phyloP scores from a whole-genome alignment of 1,140 invertebrate species.

The Brachionus asplanchnoidis region DNA sequence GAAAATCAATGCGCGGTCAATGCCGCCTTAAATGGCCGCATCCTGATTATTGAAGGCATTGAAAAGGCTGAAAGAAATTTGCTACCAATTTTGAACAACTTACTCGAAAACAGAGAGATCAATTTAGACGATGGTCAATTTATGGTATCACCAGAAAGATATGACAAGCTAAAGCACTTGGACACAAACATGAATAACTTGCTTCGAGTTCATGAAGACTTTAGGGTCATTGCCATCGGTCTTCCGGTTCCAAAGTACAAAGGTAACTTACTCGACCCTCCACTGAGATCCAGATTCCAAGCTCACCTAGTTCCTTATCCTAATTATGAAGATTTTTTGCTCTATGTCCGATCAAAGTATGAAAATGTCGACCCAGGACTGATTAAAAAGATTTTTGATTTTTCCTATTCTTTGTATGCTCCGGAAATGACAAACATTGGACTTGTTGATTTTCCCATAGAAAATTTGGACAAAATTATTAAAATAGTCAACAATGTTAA shows the following conservation, averaged over 20 bases:
- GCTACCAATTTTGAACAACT: conserved; percentile 90
- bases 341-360: background rate
- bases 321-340: conserved; percentile 51
- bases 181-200: conserved; percentile 72
- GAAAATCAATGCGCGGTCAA: conserved; percentile 89
- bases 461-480: conserved; percentile 68
- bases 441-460: conserved; percentile 78
- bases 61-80: conserved; percentile 96
- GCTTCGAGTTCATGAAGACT: conserved; percentile 72
- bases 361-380: background rate
- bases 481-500: conserved; percentile 67
- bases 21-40: conserved; percentile 78
- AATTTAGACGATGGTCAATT: conserved; percentile 93
- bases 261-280: conserved; percentile 90
- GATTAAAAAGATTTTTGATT: conserved; percentile 64
- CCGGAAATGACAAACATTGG: conserved; percentile 62
- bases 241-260: conserved; percentile 71
- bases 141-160: conserved; percentile 76
- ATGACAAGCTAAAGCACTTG: conserved; percentile 69
- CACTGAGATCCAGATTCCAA: conserved; percentile 87
- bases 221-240: conserved; percentile 82
- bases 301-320: conserved; percentile 69
- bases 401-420: conserved; percentile 70
- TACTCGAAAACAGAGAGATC: conserved; percentile 97
- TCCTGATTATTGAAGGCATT: conserved; percentile 89